phyloP scores from a whole-genome alignment of 2,888 invertebrate species.

The Noctuana brunneofusca region DNA sequence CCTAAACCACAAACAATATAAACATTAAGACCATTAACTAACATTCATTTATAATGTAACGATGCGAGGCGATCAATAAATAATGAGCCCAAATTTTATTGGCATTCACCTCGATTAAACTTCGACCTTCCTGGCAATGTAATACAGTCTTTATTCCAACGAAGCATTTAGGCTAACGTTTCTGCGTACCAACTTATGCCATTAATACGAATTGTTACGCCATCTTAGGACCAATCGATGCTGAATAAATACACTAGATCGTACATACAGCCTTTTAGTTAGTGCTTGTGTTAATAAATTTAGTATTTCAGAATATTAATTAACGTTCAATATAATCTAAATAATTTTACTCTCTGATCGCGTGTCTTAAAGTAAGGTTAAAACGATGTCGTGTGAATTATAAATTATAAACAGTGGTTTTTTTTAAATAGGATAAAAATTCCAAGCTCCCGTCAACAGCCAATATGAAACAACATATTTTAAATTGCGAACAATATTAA shows the following conservation, averaged over 20 bases:
- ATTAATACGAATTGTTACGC: constrained; percentile 66
- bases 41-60: constrained; percentile 45
- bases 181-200: constrained; percentile 57
- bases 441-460: neutral
- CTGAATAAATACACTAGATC: constrained; percentile 43
- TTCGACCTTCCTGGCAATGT: constrained; percentile 43
- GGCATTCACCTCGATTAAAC: constrained; percentile 49
- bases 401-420: no score
- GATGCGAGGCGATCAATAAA: constrained; percentile 42
- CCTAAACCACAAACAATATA: constrained; percentile 33
- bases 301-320: neutral
- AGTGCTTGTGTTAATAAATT: neutral
- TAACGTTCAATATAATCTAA: no score
- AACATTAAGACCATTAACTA: constrained; percentile 41
- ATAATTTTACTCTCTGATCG: no score
- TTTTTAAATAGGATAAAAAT: neutral
- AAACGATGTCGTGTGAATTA: no score
- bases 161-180: constrained; percentile 53
- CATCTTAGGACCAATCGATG: constrained; percentile 52
- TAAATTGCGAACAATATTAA: constrained; percentile 14
- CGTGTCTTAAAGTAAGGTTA: no score
- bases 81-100: constrained; percentile 46
- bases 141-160: constrained; percentile 44
- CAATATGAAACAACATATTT: neutral
- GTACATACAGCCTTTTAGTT: constrained; percentile 14